Conservation (phyloP, 2,888 invertebrate genomes). For the Apotomis capreana region DNA sequence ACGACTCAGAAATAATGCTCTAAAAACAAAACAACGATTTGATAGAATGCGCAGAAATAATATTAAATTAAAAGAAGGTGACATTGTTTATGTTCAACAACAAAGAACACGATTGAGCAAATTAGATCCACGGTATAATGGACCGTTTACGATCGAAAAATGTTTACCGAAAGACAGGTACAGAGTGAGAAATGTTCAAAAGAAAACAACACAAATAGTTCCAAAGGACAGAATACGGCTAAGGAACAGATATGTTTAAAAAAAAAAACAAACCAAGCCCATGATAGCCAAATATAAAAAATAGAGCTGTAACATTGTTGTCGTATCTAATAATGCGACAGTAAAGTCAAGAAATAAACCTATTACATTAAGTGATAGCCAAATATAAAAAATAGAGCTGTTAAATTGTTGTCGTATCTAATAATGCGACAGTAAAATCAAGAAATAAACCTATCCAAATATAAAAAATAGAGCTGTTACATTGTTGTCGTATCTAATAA, state of each 20-base stretch:
- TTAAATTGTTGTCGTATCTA: too few species aligned
- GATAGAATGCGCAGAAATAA: constrained; percentile 1
- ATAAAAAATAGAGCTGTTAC: too few species aligned
- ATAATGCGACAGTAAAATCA: too few species aligned
- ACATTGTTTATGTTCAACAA: constrained; percentile 7
- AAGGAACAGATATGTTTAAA: neutral
- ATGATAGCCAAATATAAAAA: too few species aligned
- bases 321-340: too few species aligned
- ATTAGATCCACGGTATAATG: constrained; percentile 4
- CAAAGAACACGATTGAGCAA: constrained; percentile 6
- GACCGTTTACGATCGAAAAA: neutral
- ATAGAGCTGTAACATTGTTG: too few species aligned
- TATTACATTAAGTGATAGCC: too few species aligned
- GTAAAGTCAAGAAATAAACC: too few species aligned
- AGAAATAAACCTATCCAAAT: too few species aligned
- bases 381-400: too few species aligned
- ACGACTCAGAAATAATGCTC: neutral
- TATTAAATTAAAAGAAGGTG: constrained; percentile 2
- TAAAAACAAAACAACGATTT: neutral
- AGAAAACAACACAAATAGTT: constrained; percentile 6
- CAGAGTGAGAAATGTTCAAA: neutral
- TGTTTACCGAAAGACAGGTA: constrained; percentile 1
- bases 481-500: too few species aligned
- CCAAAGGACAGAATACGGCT: constrained; percentile 3
- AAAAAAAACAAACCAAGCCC: neutral